Evolutionary conservation across 2,113 vertebrate genomes (phyloP), one percentile per base, ranked within the genome.

Genomic region (Thalassarche chlororhynchos): DNA sequence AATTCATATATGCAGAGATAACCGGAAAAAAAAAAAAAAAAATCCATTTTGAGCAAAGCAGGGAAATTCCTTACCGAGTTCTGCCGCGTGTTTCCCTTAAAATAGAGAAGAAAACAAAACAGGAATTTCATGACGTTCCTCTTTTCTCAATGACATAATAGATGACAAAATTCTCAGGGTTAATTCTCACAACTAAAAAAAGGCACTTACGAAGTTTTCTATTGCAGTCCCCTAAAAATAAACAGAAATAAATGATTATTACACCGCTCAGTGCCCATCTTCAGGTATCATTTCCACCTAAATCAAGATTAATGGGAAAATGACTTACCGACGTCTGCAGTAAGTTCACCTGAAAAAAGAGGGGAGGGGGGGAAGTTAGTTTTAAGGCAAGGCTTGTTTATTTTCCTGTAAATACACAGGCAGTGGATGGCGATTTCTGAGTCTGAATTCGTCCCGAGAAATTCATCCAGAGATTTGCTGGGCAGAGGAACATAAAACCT

Each of bases 351-450:
- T 91, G 44, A 14, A 23, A 49, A 70, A 38, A 54, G 3, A 19
- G 11, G 15, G 32, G 10, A 6, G 16, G 15, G 7, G 5, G 6
- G 28, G 21, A 25, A 14, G 6, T 68, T 25, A 25, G 7, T 60
- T 69, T 54, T 28, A 40, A 19, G 12, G 25, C 31, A 8, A 40
- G 12, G 8, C 4, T 14, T 40, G 40, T 31, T 24, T 6, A 17
- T 60, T 36, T 25, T 17, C 26, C 47, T 25, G 18, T 10, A 18
- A 38, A 34, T 10, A 15, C 5, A 0, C 7, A 5, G n/a, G 14
- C n/a, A 10, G 23, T 0, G 3, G 32, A 1, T 1, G 31, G 15
- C 3, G 20, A n/a, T 42, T 60, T 60, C 9, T 0, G 29, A 8
- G 28, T 7, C 4, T 2, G 7, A 17, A 14, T 42, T 28, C 26